Evolutionary conservation across 2,888 invertebrate species (phyloP), one percentile per base, ranked within the genome.

Genomic region (Sphecodes monilicornis): DNA sequence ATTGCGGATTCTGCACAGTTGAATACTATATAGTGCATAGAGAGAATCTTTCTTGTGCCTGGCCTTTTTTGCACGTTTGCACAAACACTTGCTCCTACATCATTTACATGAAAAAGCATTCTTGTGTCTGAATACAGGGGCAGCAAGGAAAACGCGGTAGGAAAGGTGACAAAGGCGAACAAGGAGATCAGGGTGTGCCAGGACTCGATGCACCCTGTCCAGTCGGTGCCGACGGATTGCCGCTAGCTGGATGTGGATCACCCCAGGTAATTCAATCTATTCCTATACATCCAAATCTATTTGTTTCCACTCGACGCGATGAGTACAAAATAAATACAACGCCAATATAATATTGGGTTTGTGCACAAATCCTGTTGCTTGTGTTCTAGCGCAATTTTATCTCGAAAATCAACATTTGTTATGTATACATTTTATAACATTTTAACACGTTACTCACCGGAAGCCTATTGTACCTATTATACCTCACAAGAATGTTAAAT

Each of bases 191-290:
- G 96, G 99, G 99, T 90, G 98, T 99, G 90, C 99, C 99, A 54
- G 99, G 99, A 57, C 96, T 99, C 92, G 99, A 99, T 95, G 99
- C 99, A 69, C 99, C 99, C n/a, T 99, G 99, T 96, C 99, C 99
- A 88, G 96, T 99, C 82, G 99, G 99, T 80, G 97, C 97, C 75
- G 99, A 99, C 95, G 99, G 99, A 86, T 96, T 99, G 93, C 99
- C 99, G 86, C 95, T 99, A 92, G 98, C 99, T 77, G 99, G 99
- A 92, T 99, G 99, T 95, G 98, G 98, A 92, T 98, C 98, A 91
- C 97, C 97, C 39, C 97, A 98, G 97, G 98, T 98, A 96, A 78
- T 68, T 11, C 36, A 66, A n/a, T 39, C 66, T 36, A 29, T 60
- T 60, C 2, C 29, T 36, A 18, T 29, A 3, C 32, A 5, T 3